Percentiles rank a stretch among this genome's conserved stretches.
These are phyloP conservation scores for Gymnobelideus leadbeateri DNA, from an alignment of 2,113 vertebrate species.

Conservation along the genomic window DNA sequence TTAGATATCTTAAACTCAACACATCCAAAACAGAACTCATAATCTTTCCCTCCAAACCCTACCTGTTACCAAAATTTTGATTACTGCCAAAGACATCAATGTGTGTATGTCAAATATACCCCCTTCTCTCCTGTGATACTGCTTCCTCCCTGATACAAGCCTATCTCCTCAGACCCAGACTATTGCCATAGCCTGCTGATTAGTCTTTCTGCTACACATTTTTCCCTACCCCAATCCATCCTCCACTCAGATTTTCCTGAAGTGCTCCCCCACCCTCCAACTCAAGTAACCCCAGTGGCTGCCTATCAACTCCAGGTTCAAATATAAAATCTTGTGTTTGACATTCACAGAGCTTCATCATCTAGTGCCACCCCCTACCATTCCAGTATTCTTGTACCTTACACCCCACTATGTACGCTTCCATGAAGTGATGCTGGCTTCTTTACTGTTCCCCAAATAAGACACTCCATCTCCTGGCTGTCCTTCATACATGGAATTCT, in stretches of 20 bases:
- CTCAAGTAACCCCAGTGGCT: neutral
- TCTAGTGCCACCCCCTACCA: too few relatives aligned
- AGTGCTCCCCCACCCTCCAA: neutral
- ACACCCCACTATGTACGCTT: neutral
- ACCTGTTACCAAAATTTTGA: neutral
- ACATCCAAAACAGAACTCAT: neutral
- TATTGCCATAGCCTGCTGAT: neutral
- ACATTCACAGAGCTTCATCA: neutral
- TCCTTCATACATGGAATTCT: neutral
- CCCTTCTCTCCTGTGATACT: neutral
- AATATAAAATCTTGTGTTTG: neutral
- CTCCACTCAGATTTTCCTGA: neutral
- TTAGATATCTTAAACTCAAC: neutral
- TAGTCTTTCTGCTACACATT: neutral
- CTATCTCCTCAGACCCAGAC: neutral
- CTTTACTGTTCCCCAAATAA: neutral
- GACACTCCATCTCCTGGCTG: neutral
- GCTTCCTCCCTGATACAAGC: neutral
- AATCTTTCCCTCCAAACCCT: neutral
- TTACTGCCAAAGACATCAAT: neutral
- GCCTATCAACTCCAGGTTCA: neutral
- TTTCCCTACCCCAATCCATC: neutral
- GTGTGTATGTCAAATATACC: neutral
- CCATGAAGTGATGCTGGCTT: neutral
- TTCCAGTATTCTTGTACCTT: neutral